Evolutionary conservation across 1,140 invertebrate genomes (phyloP).

Genomic region (Brachystomella parvula): DNA sequence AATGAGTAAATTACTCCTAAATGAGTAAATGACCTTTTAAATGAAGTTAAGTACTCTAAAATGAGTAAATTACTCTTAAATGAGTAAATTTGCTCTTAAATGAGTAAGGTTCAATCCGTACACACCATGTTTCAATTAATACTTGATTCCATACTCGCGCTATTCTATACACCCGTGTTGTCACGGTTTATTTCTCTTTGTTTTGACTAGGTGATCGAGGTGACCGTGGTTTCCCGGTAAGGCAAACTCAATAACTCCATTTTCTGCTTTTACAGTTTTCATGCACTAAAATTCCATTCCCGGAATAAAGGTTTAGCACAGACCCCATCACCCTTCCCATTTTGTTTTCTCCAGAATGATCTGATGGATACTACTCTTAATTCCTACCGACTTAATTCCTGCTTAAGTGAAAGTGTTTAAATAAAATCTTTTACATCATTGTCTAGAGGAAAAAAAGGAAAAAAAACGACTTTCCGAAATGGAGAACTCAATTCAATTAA

Average conservation of each 20-base stretch:
- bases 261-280: not conserved
- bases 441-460: no score
- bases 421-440: not conserved
- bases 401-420: not conserved
- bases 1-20: no score
- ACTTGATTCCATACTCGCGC: no score
- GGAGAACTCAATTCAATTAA: no score
- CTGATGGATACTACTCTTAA: not conserved
- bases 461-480: no score
- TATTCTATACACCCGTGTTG: no score
- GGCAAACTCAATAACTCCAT: not conserved
- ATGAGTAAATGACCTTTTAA: not conserved
- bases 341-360: not conserved
- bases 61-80: no score
- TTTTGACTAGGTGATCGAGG: slow-evolving; percentile 41
- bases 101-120: no score
- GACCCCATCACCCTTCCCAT: not conserved
- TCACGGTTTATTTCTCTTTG: slow-evolving; percentile 7
- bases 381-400: not conserved
- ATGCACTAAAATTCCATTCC: slow-evolving; percentile 6
- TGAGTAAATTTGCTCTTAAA: no score
- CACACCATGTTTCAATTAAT: no score
- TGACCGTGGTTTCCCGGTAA: slow-evolving; percentile 39
- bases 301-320: slow-evolving; percentile 5
- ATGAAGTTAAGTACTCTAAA: not conserved